Conservation (phyloP, 2,113 vertebrate genomes). For the Struthidea cinerea region DNA sequence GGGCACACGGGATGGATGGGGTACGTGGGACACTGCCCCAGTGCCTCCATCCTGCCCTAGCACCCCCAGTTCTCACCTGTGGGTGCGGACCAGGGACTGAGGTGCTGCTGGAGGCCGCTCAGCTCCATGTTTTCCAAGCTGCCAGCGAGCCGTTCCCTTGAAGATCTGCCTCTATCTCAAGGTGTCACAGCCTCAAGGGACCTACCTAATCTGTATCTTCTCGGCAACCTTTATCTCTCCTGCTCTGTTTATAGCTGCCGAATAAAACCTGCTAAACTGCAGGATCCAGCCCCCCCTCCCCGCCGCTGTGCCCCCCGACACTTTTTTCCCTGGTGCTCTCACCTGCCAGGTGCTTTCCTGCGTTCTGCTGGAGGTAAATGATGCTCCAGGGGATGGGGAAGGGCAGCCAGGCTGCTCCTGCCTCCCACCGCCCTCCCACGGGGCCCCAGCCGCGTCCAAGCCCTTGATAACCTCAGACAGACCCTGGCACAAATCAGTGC, state of each 20-base stretch:
- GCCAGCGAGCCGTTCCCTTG: conserved; percentile 61
- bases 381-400: neutral
- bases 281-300: neutral
- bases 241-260: conserved; percentile 58
- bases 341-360: conserved; percentile 22
- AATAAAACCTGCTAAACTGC: conserved; percentile 55
- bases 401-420: neutral
- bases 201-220: conserved; percentile 60
- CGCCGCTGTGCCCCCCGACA: neutral
- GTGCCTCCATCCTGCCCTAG: rapidly evolving
- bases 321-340: neutral
- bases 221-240: conserved; percentile 61
- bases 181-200: conserved; percentile 64
- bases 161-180: conserved; percentile 56
- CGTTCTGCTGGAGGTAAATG: neutral
- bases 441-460: neutral
- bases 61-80: rapidly evolving
- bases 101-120: neutral
- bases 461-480: neutral
- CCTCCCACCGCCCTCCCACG: neutral
- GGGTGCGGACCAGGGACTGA: neutral
- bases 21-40: neutral
- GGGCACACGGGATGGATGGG: neutral
- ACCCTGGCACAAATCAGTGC: neutral
- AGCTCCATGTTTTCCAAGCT: conserved; percentile 51